Base-by-base conservation (phyloP, 2,113 vertebrate species). In the Machaerirhynchus nigripectus region DNA sequence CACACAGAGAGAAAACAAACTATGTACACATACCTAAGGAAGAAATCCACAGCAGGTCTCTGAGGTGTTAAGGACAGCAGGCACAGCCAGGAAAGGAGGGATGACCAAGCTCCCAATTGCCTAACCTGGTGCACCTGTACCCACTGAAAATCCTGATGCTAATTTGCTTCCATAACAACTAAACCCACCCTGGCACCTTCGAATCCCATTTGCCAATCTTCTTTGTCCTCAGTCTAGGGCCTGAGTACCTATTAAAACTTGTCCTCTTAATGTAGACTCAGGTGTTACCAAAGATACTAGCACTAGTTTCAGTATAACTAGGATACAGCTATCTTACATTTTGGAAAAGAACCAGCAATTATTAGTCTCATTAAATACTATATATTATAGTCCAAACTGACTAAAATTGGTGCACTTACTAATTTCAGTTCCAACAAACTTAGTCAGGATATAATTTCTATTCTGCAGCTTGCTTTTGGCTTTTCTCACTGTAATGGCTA, bases 11-110 rank as follows among this genome's bases (percentile, higher is more conserved):
- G 6, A 75, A 67, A 81, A 21, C 37, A 77, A 81, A 61, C 21
- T 0, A 16, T 0, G 0, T 2, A 21, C 3, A 0, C 0, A 0
- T 39, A 50, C 47, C 26, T 11, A 15, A 26, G 16, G 33, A 31
- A 73, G 19, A 73, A 60, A 35, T 20, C 30, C 44, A 23, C 28
- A 49, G 33, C n/a, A 55, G 15, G 42, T 17, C 30, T 33, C 35
- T 2, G 9, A 78, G 5, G 39, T 11, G 8, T 6, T 6, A 65
- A 42, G 20, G 7, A 3, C 18, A 52, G 15, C 46, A 80, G 64
- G 30, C 6, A 3, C 1, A 31, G 5, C 3, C 14, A 69, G 5
- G 12, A 87, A 27, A n/a, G 23, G 4, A 71, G 6, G 8, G 8
- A 52, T 67, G 35, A 26, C 6, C 13, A 18, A 52, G 5, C 24